These are phyloP conservation scores for Huso huso DNA, from an alignment of 2,797 vertebrate species.

Conservation along the genomic window DNA sequence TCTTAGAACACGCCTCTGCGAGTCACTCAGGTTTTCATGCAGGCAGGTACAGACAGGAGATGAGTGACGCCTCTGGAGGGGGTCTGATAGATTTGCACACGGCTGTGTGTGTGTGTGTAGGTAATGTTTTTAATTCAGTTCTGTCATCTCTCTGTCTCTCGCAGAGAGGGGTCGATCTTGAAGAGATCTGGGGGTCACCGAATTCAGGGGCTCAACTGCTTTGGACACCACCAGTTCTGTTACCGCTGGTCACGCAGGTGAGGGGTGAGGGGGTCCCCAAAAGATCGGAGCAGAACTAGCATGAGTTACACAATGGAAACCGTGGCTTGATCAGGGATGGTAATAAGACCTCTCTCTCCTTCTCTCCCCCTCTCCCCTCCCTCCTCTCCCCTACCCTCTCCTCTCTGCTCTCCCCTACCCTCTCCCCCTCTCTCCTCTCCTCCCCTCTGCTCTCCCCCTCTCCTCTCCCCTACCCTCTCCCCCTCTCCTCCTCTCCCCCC, in stretches of 20 bases:
- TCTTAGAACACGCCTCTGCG: too few species aligned
- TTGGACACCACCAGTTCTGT: constrained; percentile 75
- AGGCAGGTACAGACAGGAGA: too few species aligned
- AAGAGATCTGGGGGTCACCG: constrained; percentile 82
- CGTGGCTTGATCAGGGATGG: too few species aligned
- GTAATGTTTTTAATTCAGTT: background rate
- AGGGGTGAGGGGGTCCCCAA: constrained; percentile 33
- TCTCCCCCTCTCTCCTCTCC: background rate
- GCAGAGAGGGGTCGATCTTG: constrained; percentile 75
- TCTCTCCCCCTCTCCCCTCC: background rate
- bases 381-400: background rate
- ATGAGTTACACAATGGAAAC: background rate
- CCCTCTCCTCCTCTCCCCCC: too few species aligned
- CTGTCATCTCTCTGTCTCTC: background rate
- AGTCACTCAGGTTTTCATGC: too few species aligned
- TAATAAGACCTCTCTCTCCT: too few species aligned
- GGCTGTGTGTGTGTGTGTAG: background rate
- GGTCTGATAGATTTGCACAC: too few species aligned
- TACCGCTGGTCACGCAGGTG: constrained; percentile 75
- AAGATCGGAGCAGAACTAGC: background rate
- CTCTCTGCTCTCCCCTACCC: background rate
- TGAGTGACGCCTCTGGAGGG: too few species aligned
- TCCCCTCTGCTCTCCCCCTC: background rate
- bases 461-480: too few species aligned
- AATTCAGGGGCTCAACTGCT: constrained; percentile 75